Percentiles rank a stretch among this genome's conserved stretches.
Conservation (phyloP, 2,113 vertebrate species). For the Mus musculus region GRCm39 chr7:40407501-40408000, state of each 20-base stretch:
- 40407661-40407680: not conserved
- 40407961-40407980: not conserved
- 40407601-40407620: not conserved
- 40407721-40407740: not conserved
- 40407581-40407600: not conserved
- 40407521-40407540: not conserved
- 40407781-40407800: not conserved
- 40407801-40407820: not conserved
- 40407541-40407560: not conserved
- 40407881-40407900: not conserved
- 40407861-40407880: not conserved
- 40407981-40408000: not conserved
- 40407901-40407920: not conserved
- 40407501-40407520: not conserved
- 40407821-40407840: not conserved
- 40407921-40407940: not conserved
- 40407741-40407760: not conserved
- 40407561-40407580: not conserved
- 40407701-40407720: not conserved
- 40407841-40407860: not conserved
- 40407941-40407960: not conserved
- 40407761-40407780: not conserved
- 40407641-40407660: fast-evolving
- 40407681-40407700: not conserved
- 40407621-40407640: not conserved